phyloP scores from a whole-genome alignment of 2,888 invertebrate species.

The Pollenia griseotomentosa region DNA sequence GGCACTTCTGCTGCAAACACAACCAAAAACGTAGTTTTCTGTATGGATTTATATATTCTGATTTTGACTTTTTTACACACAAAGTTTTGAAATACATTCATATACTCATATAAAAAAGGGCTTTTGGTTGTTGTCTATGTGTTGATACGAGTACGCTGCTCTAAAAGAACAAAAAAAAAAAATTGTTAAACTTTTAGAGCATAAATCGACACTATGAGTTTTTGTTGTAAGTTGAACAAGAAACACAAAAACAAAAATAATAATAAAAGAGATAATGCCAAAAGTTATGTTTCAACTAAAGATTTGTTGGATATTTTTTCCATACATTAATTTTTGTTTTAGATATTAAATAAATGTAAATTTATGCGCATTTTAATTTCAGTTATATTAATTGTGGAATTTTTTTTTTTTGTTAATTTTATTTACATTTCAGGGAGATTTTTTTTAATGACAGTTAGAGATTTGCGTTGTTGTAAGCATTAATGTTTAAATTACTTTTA shows the following conservation, averaged over 20 bases:
- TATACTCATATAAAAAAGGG: background rate
- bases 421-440: background rate
- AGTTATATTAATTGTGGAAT: slow-evolving; percentile 35
- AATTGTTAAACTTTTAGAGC: slow-evolving; percentile 21
- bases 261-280: slow-evolving; percentile 10
- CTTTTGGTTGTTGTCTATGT: slow-evolving; percentile 3
- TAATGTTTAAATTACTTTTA: background rate
- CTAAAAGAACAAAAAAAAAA: background rate
- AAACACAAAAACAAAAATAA: background rate
- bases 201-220: slow-evolving; percentile 31
- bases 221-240: slow-evolving; percentile 15
- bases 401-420: slow-evolving; percentile 10
- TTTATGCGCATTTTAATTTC: slow-evolving; percentile 52
- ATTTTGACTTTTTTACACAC: slow-evolving; percentile 10
- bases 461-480: background rate
- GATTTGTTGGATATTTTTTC: slow-evolving; percentile 14
- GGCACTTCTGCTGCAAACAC: background rate
- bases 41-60: slow-evolving; percentile 13
- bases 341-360: slow-evolving; percentile 24
- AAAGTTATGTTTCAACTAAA: slow-evolving; percentile 35
- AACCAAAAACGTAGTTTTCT: background rate
- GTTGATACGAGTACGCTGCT: background rate
- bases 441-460: background rate
- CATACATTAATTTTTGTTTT: background rate
- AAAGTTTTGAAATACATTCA: slow-evolving; percentile 40